Percentiles rank a stretch among this genome's conserved stretches.
Evolutionary conservation across 2,797 vertebrate genomes (phyloP).

Genomic region (Peromyscus melanophrys): DNA sequence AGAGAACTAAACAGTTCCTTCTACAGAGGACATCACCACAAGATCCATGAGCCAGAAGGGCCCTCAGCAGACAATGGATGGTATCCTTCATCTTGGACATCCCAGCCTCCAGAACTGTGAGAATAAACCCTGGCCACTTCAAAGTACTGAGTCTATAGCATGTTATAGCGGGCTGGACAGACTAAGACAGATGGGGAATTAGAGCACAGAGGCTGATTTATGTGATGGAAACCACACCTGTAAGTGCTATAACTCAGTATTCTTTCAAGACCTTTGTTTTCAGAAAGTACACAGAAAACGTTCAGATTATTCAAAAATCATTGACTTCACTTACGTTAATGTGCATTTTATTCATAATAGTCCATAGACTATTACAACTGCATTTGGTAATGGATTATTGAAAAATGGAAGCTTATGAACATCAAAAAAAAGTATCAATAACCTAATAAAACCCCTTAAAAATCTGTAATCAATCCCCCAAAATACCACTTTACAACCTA

Average conservation of each 20-base stretch:
- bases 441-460: conserved; percentile 23
- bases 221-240: neutral
- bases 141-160: neutral
- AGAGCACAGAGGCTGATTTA: conserved; percentile 30
- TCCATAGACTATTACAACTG: neutral
- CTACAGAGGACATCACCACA: neutral
- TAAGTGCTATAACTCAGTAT: neutral
- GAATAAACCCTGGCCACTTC: neutral
- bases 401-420: conserved; percentile 57
- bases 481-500: conserved; percentile 45
- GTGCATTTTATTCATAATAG: conserved; percentile 17
- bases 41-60: neutral
- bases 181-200: conserved; percentile 1
- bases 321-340: conserved; percentile 9
- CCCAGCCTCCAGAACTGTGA: neutral
- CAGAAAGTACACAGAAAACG: neutral
- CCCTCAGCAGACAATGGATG: neutral
- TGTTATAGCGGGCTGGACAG: neutral
- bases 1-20: neutral
- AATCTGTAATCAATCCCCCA: neutral
- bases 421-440: conserved; percentile 8
- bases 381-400: neutral
- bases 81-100: neutral
- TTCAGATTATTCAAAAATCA: conserved; percentile 17
- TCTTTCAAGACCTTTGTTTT: conserved; percentile 39